These are phyloP conservation scores for Hermaeophaga mercurialis DNA, from an alignment of 2,888 invertebrate species.

Conservation along the genomic window DNA sequence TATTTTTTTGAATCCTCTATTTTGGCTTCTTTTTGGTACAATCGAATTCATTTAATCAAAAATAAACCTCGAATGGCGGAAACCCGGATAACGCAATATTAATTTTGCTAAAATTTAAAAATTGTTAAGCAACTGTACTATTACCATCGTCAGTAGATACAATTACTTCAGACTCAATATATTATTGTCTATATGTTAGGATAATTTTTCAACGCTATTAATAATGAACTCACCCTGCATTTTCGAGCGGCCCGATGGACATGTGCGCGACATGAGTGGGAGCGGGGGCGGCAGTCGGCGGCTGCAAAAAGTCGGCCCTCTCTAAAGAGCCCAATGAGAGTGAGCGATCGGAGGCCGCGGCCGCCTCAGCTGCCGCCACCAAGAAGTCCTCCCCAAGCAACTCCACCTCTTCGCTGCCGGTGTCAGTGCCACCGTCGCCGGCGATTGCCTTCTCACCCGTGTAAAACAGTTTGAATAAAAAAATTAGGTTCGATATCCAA, in stretches of 20 bases:
- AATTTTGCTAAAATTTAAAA: no score
- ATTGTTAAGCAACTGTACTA: no score
- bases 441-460: conserved; percentile 49
- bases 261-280: conserved; percentile 48
- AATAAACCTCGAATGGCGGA: no score
- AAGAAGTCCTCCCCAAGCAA: conserved; percentile 49
- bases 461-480: conserved; percentile 53
- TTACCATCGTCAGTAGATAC: no score
- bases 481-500: not conserved
- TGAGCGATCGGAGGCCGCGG: conserved; percentile 41
- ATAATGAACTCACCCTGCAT: conserved; percentile 52
- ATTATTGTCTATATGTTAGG: not conserved
- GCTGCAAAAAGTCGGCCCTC: conserved; percentile 50
- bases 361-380: conserved; percentile 36
- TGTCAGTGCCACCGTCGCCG: conserved; percentile 47
- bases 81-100: no score
- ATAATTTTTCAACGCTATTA: no score
- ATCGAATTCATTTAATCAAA: no score
- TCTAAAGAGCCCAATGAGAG: conserved; percentile 48
- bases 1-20: no score
- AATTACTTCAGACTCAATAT: no score
- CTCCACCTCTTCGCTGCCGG: conserved; percentile 46
- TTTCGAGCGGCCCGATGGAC: conserved; percentile 49
- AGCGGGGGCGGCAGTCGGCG: conserved; percentile 48
- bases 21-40: no score